Evolutionary conservation across 1,140 invertebrate species (phyloP).

Genomic region (Caerostris darwini): DNA sequence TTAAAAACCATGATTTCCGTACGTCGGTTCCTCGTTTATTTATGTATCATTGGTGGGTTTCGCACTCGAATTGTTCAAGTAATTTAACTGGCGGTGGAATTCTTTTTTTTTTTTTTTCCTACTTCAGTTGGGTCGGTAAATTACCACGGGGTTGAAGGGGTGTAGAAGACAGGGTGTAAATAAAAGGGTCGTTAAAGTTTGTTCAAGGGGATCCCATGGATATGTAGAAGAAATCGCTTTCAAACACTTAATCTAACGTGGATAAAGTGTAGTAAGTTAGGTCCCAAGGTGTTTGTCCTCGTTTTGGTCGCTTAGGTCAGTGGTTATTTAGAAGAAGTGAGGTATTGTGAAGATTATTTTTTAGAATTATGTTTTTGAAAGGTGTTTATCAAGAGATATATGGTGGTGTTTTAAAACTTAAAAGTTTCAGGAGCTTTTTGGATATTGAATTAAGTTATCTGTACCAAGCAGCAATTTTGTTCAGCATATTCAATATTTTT

Average conservation of each 20-base stretch:
- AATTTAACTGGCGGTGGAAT: constrained; percentile 25
- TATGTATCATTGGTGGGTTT: constrained; percentile 59
- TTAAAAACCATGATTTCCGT: constrained; percentile 73
- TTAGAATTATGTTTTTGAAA: not conserved
- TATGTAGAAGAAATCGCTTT: constrained; percentile 1
- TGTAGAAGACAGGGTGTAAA: constrained; percentile 20
- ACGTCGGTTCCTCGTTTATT: constrained; percentile 59
- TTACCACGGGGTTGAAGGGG: constrained; percentile 20
- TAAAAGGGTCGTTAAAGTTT: constrained; percentile 41
- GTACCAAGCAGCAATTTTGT: too few relatives aligned
- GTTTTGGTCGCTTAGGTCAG: not conserved
- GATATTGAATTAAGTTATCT: too few relatives aligned
- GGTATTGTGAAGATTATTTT: not conserved
- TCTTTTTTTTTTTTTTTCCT: not conserved
- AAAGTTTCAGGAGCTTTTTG: too few relatives aligned
- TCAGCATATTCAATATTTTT: too few relatives aligned
- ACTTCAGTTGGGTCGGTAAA: constrained; percentile 26
- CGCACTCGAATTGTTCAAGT: constrained; percentile 70
- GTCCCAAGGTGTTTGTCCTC: not conserved
- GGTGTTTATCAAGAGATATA: too few relatives aligned
- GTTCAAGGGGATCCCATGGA: not conserved
- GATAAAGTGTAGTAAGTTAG: too few relatives aligned
- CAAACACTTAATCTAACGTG: constrained; percentile 7
- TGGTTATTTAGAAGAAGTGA: not conserved
- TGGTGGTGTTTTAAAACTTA: too few relatives aligned